Base-by-base conservation (phyloP, 1,140 invertebrate species). In the Monochamus saltuarius region DNA sequence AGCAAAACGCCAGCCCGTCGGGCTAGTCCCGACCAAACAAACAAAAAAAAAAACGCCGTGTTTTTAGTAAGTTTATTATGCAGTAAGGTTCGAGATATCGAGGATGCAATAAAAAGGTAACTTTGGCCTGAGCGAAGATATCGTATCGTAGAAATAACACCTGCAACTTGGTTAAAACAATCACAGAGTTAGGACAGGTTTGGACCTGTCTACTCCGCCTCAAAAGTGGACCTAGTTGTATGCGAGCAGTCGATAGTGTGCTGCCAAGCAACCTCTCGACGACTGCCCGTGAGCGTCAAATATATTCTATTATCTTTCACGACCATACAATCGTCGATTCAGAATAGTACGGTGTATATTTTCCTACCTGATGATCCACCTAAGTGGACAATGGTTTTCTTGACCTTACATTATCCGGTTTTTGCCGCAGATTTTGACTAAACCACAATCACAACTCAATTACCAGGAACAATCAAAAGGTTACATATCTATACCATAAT, bases 161-260 rank as follows among this genome's bases (percentile, higher is more conserved):
- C 43, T 46, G 43, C 43, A 46, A 46, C 43, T 46, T 42, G n/a
- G 39, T 42, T 46, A 46, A 46, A 46, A 46, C 43, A 46, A 46
- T 16, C 43, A 46, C 43, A 46, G 17, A 46, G 43, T 46, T 46
- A 46, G 39, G 43, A 46, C 43, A 46, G 17, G 43, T 46, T 46
- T 46, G 16, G 43, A 46, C 43, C 43, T 16, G 43, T 46, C 43
- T 46, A 46, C 43, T 46, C 43, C 43, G 43, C 43, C 17, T 46
- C 43, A 46, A 46, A 46, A 14, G 43, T 46, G 10, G 17, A 46
- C 17, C 43, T 46, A 46, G 43, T 46, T 46, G 22, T 17, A 46
- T 11, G 16, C 16, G 14, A 46, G 43, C 22, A 16, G 43, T 46
- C 22, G 43, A 46, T 46, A 46, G 39, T 14, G 39, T 6, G 22